These are phyloP conservation scores for Melipona quadrifasciata DNA, from an alignment of 1,140 invertebrate genomes.

Conservation along the genomic window DNA sequence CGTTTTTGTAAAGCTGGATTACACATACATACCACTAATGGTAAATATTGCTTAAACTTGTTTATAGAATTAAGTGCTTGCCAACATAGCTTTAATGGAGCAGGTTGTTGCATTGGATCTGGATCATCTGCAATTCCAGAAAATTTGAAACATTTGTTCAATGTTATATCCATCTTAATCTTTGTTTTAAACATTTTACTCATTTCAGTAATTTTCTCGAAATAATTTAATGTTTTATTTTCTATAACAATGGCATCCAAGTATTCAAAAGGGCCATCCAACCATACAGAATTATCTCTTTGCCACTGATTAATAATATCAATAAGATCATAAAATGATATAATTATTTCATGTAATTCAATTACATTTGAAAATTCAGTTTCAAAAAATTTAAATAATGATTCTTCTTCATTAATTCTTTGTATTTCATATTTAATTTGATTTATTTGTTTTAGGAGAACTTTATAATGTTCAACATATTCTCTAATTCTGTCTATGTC, in stretches of 20 bases:
- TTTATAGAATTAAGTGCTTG: constrained; percentile 83
- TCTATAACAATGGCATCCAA: constrained; percentile 83
- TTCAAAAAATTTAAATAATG: constrained; percentile 86
- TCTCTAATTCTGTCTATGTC: constrained; percentile 74
- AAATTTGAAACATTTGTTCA: constrained; percentile 79
- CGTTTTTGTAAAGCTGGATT: constrained; percentile 86
- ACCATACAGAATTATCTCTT: constrained; percentile 85
- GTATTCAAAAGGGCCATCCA: constrained; percentile 86
- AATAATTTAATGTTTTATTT: constrained; percentile 78
- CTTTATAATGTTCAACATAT: constrained; percentile 81
- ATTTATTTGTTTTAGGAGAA: constrained; percentile 83
- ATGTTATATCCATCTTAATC: constrained; percentile 82
- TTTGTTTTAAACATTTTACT: constrained; percentile 84
- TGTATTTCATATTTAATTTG: constrained; percentile 82
- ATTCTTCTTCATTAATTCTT: constrained; percentile 87
- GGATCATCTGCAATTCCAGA: constrained; percentile 83
- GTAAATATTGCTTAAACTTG: constrained; percentile 85
- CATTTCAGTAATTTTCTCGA: constrained; percentile 82
- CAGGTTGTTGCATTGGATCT: constrained; percentile 83
- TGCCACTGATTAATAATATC: constrained; percentile 84
- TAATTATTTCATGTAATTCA: constrained; percentile 81
- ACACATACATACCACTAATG: constrained; percentile 85
- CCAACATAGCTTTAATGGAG: constrained; percentile 83
- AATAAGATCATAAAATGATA: constrained; percentile 78
- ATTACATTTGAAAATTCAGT: constrained; percentile 85